Evolutionary conservation across 2,888 invertebrate species (phyloP), one percentile per base, ranked within the genome.

Genomic region (Tethea ocularis): DNA sequence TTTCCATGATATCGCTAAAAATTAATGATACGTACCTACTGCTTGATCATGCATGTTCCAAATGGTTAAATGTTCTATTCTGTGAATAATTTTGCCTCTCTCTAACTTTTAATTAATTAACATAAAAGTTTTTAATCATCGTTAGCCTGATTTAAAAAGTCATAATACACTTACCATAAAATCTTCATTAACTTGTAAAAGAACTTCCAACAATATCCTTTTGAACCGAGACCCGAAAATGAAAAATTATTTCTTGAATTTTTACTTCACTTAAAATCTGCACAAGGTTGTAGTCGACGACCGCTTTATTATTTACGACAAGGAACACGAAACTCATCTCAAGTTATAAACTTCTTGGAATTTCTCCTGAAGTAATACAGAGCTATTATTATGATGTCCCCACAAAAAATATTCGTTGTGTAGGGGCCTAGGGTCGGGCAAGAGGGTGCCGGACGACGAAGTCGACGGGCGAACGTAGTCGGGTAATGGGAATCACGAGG

Each of bases 331-430:
- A 93, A 92, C 92, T 93, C 92, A 93, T 93, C 92, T 91, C 92
- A 92, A 93, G 92, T 93, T 93, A 93, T 93, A 93, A 93, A 93
- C 91, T 93, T 93, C 92, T 91, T 91, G 92, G 92, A 92, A 93
- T 92, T 93, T 91, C 89, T 91, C 90, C 89, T 92, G 91, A 90
- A 93, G 92, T 93, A 93, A 92, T 91, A 91, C 91, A 91, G 91
- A 90, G 91, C 91, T 91, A 93, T 93, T 92, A 92, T 93, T 91
- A 93, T 91, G 90, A 91, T 91, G 92, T 91, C 91, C 91, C 91
- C 91, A 83, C 91, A 91, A 93, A 92, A 92, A 93, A 92, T 89
- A 88, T 88, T 89, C 87, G 83, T 76, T 69, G 82, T 85, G 77
- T 79, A 73, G 83, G 75, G 83, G 80, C 80, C 75, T 75, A 80